Base-by-base conservation (phyloP, 2,888 invertebrate genomes). In the Lydus trimaculatus region DNA sequence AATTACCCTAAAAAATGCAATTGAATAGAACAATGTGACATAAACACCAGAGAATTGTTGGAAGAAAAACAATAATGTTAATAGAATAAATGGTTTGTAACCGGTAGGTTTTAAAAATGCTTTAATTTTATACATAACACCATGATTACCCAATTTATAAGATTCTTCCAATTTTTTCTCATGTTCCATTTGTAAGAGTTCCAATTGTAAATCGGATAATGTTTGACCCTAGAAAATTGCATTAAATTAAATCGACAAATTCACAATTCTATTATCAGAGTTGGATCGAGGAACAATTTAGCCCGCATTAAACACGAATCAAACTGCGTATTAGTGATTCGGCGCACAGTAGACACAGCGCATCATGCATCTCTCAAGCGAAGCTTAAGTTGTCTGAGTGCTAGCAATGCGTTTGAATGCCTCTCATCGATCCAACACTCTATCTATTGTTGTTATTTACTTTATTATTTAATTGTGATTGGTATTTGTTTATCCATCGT, bases 11-110 rank as follows among this genome's bases (percentile, higher is more conserved):
- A 90, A 89, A 82, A 89, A 89, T 15, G 87, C 87, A 28, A 90
- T 88, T 0, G 90, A 89, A 77, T 89, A 90, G 80, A 90, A 90
- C 1, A 90, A 82, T 0, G 89, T 89, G 8, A 89, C 88, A 75
- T 90, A 90, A 72, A 90, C 89, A 52, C 90, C 90, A 28, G 88
- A 86, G 72, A 88, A 89, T 75, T 90, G 89, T 79, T 90, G 90
- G 75, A 89, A 88, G 58, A 87, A 82, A 79, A 90, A 90, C 15
- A 90, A 81, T 11, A 87, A 84, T 68, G 88, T 85, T 15, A 90
- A 83, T 60, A 90, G 86, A 9, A 86, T 69, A 75, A 90, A 78
- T 0, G 90, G 90, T 76, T 90, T 90, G 82, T 88, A 89, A 13
- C 89, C 89, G 1, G 89, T 89, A 0, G 89, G 89, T 75, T 86